These are phyloP conservation scores for Zaprionus taronus DNA, from an alignment of 1,140 invertebrate species.

Conservation along the genomic window DNA sequence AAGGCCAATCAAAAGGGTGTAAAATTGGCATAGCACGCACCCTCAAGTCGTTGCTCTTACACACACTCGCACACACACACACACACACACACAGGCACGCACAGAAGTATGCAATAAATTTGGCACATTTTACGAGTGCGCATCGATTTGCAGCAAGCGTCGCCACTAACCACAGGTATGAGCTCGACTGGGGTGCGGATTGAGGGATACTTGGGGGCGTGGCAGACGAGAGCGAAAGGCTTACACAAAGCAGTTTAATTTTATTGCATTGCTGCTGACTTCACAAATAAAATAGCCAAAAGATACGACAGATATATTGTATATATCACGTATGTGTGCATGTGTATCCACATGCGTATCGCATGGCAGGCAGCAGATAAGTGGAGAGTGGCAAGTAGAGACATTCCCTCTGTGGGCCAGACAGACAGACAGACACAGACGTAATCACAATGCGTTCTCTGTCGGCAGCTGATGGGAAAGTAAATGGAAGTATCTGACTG, in stretches of 20 bases:
- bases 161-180: conserved; percentile 60
- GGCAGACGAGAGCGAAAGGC: conserved; percentile 50
- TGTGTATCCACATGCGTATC: neutral
- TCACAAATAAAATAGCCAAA: conserved; percentile 28
- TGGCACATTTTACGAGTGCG: conserved; percentile 66
- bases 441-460: conserved; percentile 24
- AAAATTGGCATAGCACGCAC: conserved; percentile 43
- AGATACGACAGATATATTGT: conserved; percentile 24
- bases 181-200: neutral
- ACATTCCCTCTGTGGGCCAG: neutral
- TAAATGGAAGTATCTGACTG: conserved; percentile 47
- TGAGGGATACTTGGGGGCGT: neutral
- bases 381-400: conserved; percentile 14
- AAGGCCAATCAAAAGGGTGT: conserved; percentile 73
- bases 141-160: conserved; percentile 63
- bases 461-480: conserved; percentile 16
- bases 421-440: conserved; percentile 2
- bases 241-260: conserved; percentile 66
- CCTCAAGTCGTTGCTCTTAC: conserved; percentile 7
- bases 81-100: conserved; percentile 14
- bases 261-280: conserved; percentile 66
- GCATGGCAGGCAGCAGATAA: conserved; percentile 16
- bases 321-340: neutral
- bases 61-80: neutral
- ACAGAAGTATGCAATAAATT: conserved; percentile 76